phyloP scores from a whole-genome alignment of 2,888 invertebrate genomes.

The Clostera curtula region DNA sequence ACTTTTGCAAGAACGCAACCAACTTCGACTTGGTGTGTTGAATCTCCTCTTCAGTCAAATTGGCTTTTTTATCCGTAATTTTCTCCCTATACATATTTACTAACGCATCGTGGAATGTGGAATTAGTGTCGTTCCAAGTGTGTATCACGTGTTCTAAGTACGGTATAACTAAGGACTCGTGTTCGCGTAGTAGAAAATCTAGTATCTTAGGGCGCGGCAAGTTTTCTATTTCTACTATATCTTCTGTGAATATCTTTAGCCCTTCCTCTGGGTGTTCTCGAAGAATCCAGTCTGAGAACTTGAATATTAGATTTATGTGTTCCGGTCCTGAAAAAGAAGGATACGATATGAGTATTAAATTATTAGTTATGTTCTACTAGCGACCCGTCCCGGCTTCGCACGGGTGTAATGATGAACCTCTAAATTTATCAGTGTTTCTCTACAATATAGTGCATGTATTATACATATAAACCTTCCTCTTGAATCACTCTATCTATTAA shows the following conservation, averaged over 20 bases:
- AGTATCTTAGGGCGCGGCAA: conserved; percentile 92
- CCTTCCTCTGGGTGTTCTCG: conserved; percentile 91
- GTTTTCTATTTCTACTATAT: conserved; percentile 89
- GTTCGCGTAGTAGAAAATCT: conserved; percentile 89
- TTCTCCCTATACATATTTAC: conserved; percentile 92
- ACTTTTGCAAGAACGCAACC: conserved; percentile 86
- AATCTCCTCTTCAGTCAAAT: conserved; percentile 48
- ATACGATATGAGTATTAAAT: too few relatives aligned
- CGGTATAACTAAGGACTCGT: conserved; percentile 87
- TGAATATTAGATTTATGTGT: conserved; percentile 91
- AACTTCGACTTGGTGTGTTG: conserved; percentile 74
- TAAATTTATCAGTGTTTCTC: too few relatives aligned
- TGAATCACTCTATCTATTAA: too few relatives aligned
- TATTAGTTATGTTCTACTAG: too few relatives aligned
- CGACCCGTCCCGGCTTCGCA: too few relatives aligned
- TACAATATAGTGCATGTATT: too few relatives aligned
- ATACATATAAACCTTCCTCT: too few relatives aligned
- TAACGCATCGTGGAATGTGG: conserved; percentile 92
- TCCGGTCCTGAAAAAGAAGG: conserved; percentile 73
- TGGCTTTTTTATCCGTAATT: conserved; percentile 56
- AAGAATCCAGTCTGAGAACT: conserved; percentile 95
- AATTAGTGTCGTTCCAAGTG: conserved; percentile 89
- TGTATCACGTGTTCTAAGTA: conserved; percentile 96
- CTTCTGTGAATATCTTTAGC: conserved; percentile 90
- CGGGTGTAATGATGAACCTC: too few relatives aligned